Percentiles rank a stretch among this genome's conserved stretches.
Evolutionary conservation across 2,888 invertebrate species (phyloP).

Genomic region (Argyresthia goedartella): DNA sequence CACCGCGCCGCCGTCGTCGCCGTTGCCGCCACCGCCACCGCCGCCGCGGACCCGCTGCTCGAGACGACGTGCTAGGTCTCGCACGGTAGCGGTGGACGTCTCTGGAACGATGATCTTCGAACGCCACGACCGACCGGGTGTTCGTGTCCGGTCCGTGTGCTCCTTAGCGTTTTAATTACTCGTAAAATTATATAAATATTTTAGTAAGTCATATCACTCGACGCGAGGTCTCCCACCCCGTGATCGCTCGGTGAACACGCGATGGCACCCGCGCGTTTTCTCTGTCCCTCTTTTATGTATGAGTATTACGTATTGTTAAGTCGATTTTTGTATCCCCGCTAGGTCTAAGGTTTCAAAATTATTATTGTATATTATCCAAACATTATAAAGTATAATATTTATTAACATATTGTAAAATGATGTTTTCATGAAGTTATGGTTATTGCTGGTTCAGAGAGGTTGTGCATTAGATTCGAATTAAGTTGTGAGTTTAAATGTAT

Average conservation of each 20-base stretch:
- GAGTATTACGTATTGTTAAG: constrained; percentile 58
- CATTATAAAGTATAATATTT: constrained; percentile 12
- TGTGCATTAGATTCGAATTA: constrained; percentile 29
- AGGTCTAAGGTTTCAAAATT: constrained; percentile 62
- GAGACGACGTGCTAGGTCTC: constrained; percentile 48
- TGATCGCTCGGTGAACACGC: background rate
- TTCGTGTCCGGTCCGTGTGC: background rate
- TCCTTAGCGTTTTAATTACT: background rate
- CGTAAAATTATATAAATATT: no score
- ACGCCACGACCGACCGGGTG: background rate
- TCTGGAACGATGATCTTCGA: constrained; percentile 6
- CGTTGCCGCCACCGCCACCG: constrained; percentile 28
- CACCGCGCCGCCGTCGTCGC: constrained; percentile 27
- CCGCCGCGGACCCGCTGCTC: constrained; percentile 37
- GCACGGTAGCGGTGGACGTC: no score
- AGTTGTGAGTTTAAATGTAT: constrained; percentile 2
- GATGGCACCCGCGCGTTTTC: background rate
- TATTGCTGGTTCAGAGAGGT: constrained; percentile 48
- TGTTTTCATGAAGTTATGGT: constrained; percentile 36
- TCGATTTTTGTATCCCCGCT: constrained; percentile 60
- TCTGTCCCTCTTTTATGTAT: constrained; percentile 22
- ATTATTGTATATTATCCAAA: constrained; percentile 54
- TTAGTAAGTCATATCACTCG: background rate
- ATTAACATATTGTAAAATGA: no score
- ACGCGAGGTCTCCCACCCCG: no score